Percentiles rank a stretch among this genome's conserved stretches.
Evolutionary conservation across 2,888 invertebrate species (phyloP).

Genomic region (Drosophila vallismaia): DNA sequence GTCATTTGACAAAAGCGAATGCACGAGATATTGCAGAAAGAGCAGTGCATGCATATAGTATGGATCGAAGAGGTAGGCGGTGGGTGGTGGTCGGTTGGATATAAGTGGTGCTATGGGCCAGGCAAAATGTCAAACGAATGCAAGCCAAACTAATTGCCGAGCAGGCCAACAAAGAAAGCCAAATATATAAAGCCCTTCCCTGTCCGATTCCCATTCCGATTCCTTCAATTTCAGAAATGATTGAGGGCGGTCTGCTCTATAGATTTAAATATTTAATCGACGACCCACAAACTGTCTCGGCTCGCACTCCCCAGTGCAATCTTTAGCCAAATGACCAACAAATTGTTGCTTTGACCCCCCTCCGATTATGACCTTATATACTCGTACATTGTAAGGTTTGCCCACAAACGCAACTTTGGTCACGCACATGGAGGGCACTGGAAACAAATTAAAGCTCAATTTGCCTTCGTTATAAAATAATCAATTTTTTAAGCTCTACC

Average conservation of each 20-base stretch:
- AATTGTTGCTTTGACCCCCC: constrained; percentile 43
- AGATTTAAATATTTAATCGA: constrained; percentile 34
- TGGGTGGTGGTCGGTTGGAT: not conserved
- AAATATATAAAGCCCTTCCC: constrained; percentile 54
- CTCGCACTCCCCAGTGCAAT: constrained; percentile 16
- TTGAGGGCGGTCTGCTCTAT: constrained; percentile 1
- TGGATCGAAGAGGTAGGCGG: not conserved
- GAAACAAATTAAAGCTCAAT: constrained; percentile 53
- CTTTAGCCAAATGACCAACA: constrained; percentile 44
- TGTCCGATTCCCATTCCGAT: constrained; percentile 4
- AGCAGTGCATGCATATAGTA: constrained; percentile 6
- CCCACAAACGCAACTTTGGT: constrained; percentile 17
- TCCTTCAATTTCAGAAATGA: constrained; percentile 8
- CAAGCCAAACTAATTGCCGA: constrained; percentile 73
- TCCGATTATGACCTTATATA: constrained; percentile 30
- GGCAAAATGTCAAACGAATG: constrained; percentile 71
- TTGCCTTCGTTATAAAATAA: constrained; percentile 53
- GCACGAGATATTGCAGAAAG: constrained; percentile 61
- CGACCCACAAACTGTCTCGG: constrained; percentile 14
- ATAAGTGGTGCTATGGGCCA: constrained; percentile 20
- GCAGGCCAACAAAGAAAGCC: constrained; percentile 51
- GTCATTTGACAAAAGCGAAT: constrained; percentile 68
- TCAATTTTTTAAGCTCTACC: constrained; percentile 33
- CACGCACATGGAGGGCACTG: constrained; percentile 42
- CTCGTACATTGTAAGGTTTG: constrained; percentile 8